Percentiles rank a stretch among this genome's conserved stretches.
Evolutionary conservation across 2,113 vertebrate genomes (phyloP).

Genomic region (Alosa alosa): DNA sequence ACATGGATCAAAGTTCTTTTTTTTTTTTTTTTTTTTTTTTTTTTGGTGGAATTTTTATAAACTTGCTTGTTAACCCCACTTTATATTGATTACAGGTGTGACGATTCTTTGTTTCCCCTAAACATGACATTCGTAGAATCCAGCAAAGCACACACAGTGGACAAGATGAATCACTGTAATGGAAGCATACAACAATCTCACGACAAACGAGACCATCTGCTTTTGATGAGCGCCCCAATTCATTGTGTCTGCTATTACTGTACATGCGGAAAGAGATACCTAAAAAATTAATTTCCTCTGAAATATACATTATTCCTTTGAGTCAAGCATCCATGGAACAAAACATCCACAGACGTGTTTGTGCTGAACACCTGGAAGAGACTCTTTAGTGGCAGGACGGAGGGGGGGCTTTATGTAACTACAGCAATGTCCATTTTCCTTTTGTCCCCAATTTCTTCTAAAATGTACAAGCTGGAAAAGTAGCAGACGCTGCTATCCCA

Average conservation of each 20-base stretch:
- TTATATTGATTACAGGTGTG: background rate
- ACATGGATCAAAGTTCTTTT: background rate
- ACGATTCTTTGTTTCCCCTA: background rate
- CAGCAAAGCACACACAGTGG: slow-evolving; percentile 12
- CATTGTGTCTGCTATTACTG: background rate
- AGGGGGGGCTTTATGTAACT: slow-evolving; percentile 35
- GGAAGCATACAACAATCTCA: slow-evolving; percentile 13
- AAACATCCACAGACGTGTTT: slow-evolving; percentile 47
- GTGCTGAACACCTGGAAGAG: slow-evolving; percentile 30
- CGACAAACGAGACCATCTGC: slow-evolving; percentile 6
- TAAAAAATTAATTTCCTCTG: slow-evolving; percentile 16
- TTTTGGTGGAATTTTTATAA: background rate
- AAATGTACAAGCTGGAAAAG: slow-evolving; percentile 48
- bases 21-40: background rate
- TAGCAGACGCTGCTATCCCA: slow-evolving; percentile 25
- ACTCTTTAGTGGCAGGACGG: slow-evolving; percentile 38
- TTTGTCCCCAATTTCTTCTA: slow-evolving; percentile 57
- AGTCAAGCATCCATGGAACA: slow-evolving; percentile 42
- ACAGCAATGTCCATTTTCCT: slow-evolving; percentile 59
- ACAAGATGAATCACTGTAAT: background rate
- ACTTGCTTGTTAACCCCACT: background rate
- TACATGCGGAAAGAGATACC: slow-evolving; percentile 4
- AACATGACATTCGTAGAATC: background rate
- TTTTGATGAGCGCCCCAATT: slow-evolving; percentile 3
- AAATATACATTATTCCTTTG: slow-evolving; percentile 37